These are phyloP conservation scores for Willowsia nigromaculata DNA, from an alignment of 2,888 invertebrate genomes.

Conservation along the genomic window DNA sequence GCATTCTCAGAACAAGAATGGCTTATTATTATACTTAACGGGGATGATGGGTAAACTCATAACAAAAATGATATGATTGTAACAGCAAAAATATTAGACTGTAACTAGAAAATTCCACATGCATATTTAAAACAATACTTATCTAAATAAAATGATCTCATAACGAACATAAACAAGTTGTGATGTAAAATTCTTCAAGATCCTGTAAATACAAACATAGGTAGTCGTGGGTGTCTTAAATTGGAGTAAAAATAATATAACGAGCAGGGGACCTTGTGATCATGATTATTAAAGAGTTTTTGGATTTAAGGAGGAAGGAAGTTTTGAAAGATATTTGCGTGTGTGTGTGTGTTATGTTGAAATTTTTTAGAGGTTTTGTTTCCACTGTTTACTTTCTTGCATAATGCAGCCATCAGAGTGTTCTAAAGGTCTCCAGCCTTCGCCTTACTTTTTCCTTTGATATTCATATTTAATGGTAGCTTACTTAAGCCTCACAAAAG, in stretches of 20 bases:
- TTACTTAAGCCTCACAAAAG: too few species aligned
- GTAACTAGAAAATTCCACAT: too few species aligned
- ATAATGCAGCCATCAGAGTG: neutral
- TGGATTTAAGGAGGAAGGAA: neutral
- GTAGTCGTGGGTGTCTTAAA: neutral
- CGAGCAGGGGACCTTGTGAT: neutral
- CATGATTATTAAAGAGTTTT: neutral
- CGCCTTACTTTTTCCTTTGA: neutral
- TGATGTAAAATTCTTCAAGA: too few species aligned
- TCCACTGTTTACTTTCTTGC: neutral
- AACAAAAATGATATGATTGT: neutral
- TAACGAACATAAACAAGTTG: too few species aligned
- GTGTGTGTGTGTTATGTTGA: neutral
- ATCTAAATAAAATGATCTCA: too few species aligned
- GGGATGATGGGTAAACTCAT: neutral
- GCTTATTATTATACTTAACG: neutral
- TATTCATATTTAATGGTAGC: too few species aligned
- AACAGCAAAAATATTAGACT: neutral
- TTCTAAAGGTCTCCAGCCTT: neutral
- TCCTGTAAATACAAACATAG: too few species aligned
- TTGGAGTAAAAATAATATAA: neutral
- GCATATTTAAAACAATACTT: too few species aligned
- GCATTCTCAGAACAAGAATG: neutral
- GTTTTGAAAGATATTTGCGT: neutral
- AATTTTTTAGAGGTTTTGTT: neutral